Percentiles rank a stretch among this genome's conserved stretches.
These are phyloP conservation scores for Brienomyrus longianalis DNA, from an alignment of 2,113 vertebrate species.

Conservation along the genomic window DNA sequence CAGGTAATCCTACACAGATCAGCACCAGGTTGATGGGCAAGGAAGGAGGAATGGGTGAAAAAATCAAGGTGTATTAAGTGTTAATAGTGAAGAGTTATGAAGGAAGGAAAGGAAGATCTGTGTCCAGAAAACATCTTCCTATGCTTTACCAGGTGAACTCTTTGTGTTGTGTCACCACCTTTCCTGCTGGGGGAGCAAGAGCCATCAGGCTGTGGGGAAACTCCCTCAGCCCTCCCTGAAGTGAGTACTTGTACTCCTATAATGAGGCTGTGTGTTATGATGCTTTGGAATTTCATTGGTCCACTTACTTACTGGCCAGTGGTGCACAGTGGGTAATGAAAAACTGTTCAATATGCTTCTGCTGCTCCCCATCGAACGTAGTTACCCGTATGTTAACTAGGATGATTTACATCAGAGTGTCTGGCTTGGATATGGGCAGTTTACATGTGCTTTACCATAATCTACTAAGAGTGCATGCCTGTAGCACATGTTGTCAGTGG, in stretches of 20 bases:
- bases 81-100: not conserved
- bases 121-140: not conserved
- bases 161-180: not conserved
- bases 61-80: not conserved
- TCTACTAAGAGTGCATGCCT: not conserved
- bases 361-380: not conserved
- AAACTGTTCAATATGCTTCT: not conserved
- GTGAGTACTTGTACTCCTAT: not conserved
- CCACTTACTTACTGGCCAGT: not conserved
- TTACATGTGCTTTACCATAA: not conserved
- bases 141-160: not conserved
- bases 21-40: not conserved
- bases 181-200: not conserved
- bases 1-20: not conserved
- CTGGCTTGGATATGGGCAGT: not conserved
- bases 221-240: not conserved
- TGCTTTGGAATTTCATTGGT: not conserved
- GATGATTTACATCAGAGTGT: not conserved
- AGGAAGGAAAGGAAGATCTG: not conserved
- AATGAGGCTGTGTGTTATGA: not conserved
- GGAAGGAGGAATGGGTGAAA: not conserved
- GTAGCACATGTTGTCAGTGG: not conserved
- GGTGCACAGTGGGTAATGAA: not conserved
- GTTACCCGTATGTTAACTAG: not conserved
- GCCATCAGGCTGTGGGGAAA: not conserved